Percentiles rank a stretch among this genome's conserved stretches.
Conservation (phyloP, 2,113 vertebrate species). For the Phoxinus phoxinus region DNA sequence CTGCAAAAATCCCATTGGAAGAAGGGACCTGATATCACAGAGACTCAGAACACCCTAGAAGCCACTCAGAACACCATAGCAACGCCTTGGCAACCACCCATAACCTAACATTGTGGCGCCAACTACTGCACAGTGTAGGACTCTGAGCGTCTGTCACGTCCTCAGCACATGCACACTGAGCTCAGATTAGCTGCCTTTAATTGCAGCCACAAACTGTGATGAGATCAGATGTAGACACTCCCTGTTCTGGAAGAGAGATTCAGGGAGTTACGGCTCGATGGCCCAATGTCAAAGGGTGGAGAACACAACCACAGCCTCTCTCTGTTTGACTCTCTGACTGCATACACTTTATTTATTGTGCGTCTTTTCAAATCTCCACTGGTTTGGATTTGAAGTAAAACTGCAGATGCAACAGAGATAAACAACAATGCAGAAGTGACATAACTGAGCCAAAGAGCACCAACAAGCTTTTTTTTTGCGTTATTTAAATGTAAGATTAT, state of each 20-base stretch:
- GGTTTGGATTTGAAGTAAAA: neutral
- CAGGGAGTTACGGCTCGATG: constrained; percentile 2
- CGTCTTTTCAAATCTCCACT: constrained; percentile 36
- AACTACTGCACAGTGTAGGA: too few relatives aligned
- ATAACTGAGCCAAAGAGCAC: neutral
- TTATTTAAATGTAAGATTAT: neutral
- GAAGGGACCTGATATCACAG: too few relatives aligned
- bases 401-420: neutral
- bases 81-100: neutral
- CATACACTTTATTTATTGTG: constrained; percentile 55
- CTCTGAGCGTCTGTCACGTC: too few relatives aligned
- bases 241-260: constrained; percentile 11
- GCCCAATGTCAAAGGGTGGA: constrained; percentile 37
- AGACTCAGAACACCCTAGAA: neutral
- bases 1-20: too few relatives aligned
- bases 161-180: neutral
- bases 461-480: neutral
- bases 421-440: neutral
- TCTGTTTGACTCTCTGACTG: neutral
- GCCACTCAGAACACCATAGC: neutral
- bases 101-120: neutral
- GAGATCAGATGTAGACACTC: constrained; percentile 38
- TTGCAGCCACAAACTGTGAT: constrained; percentile 22
- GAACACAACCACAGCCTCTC: constrained; percentile 29
- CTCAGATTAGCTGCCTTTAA: constrained; percentile 2